Conservation (phyloP, 2,888 invertebrate genomes). For the Callosobruchus maculatus region DNA sequence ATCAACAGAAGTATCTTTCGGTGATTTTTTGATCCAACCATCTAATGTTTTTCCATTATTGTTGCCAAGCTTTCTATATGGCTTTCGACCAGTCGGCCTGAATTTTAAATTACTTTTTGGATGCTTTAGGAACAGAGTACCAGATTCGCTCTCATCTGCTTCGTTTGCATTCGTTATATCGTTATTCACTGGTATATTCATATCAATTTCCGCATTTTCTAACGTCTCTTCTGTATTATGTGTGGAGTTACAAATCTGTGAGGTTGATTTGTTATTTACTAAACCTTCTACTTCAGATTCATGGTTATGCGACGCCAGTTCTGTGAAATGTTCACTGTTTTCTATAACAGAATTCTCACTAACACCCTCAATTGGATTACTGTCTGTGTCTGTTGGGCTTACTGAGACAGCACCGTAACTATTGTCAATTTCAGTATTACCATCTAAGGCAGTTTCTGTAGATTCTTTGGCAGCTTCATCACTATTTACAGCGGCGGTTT, state of each 20-base stretch:
- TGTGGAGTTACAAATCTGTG: neutral
- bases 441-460: neutral
- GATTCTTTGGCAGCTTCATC: neutral
- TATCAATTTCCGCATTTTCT: neutral
- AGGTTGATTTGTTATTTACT: neutral
- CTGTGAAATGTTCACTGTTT: neutral
- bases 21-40: conserved; percentile 34
- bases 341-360: neutral
- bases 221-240: neutral
- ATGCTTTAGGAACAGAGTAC: neutral
- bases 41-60: conserved; percentile 31
- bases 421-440: neutral
- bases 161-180: neutral
- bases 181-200: neutral
- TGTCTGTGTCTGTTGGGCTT: neutral
- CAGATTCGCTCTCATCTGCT: neutral
- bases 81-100: conserved; percentile 2
- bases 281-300: neutral
- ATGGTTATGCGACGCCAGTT: neutral
- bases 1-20: conserved; percentile 2
- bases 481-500: neutral
- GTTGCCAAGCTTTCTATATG: conserved; percentile 18
- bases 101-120: neutral
- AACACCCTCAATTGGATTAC: neutral
- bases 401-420: neutral